A percentile compares a stretch with the other conserved stretches of the same genome.
These are phyloP conservation scores for Ptychoptera albimana DNA, from an alignment of 2,888 invertebrate species.

Conservation along the genomic window DNA sequence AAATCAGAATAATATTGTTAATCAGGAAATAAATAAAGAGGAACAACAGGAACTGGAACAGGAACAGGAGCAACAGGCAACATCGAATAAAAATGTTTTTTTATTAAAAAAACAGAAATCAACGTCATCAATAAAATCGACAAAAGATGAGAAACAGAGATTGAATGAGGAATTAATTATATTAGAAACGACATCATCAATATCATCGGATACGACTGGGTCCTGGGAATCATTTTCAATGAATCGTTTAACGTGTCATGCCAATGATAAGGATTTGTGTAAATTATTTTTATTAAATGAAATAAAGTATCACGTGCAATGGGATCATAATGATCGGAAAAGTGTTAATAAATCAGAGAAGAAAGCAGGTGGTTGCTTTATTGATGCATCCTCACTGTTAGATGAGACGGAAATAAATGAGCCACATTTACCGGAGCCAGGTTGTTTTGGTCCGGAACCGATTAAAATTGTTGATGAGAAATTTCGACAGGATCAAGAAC, in stretches of 20 bases:
- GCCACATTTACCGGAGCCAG: constrained; percentile 5
- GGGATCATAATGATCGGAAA: background rate
- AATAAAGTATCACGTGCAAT: constrained; percentile 17
- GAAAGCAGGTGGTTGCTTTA: constrained; percentile 43
- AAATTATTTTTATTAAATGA: constrained; percentile 32
- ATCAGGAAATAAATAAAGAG: background rate
- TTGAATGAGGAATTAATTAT: constrained; percentile 45
- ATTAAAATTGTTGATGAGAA: constrained; percentile 6
- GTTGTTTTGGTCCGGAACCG: constrained; percentile 10
- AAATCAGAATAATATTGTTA: too few relatives aligned
- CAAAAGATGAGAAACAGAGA: constrained; percentile 43
- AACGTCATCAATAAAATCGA: constrained; percentile 9
- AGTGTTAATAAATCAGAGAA: background rate
- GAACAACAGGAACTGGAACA: constrained; percentile 6
- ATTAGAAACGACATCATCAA: constrained; percentile 39
- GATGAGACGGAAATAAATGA: constrained; percentile 43
- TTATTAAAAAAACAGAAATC: constrained; percentile 9
- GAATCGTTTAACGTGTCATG: constrained; percentile 12
- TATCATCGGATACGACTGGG: constrained; percentile 42
- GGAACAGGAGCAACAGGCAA: constrained; percentile 9
- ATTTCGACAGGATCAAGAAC: constrained; percentile 37
- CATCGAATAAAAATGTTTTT: constrained; percentile 5
- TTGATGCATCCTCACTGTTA: constrained; percentile 57
- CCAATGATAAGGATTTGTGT: constrained; percentile 30
- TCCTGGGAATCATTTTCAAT: constrained; percentile 49